Conservation (phyloP, 2,113 vertebrate genomes). For the Chrysemys picta region DNA sequence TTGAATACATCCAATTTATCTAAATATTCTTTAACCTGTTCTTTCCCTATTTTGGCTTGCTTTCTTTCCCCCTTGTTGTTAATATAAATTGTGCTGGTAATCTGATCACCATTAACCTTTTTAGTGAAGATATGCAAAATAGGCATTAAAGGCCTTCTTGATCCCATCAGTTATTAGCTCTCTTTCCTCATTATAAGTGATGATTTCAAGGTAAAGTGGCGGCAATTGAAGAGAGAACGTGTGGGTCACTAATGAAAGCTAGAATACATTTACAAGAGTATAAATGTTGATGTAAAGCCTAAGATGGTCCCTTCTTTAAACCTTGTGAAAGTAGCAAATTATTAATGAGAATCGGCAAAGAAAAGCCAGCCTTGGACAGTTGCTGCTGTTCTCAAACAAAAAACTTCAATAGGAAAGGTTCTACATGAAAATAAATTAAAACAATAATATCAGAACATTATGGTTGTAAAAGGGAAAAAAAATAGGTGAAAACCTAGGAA, state of each 20-base stretch:
- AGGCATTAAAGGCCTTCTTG: neutral
- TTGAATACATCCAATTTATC: too few species aligned
- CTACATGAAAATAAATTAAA: constrained; percentile 70
- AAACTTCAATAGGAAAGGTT: constrained; percentile 60
- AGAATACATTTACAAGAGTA: constrained; percentile 39
- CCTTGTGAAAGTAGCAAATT: constrained; percentile 22
- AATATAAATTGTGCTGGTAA: neutral
- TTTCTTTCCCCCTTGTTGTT: neutral
- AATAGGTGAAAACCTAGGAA: neutral
- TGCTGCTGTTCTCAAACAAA: constrained; percentile 62
- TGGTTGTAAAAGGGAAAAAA: constrained; percentile 28
- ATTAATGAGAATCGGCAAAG: constrained; percentile 6
- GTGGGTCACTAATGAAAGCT: neutral
- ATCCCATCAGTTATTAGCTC: neutral
- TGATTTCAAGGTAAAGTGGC: neutral
- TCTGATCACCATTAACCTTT: neutral
- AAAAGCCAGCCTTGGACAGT: constrained; percentile 19
- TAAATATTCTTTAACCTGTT: too few species aligned
- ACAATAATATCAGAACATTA: constrained; percentile 44
- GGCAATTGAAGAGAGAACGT: neutral
- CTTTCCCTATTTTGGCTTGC: neutral
- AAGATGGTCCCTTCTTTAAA: constrained; percentile 35
- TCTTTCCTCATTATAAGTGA: neutral
- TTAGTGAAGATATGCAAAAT: neutral
- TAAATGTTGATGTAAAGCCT: constrained; percentile 54